Evolutionary conservation across 64 coral and sea anemone species (phyloP).

Genomic region (Hydrozoanthus tunicans): DNA sequence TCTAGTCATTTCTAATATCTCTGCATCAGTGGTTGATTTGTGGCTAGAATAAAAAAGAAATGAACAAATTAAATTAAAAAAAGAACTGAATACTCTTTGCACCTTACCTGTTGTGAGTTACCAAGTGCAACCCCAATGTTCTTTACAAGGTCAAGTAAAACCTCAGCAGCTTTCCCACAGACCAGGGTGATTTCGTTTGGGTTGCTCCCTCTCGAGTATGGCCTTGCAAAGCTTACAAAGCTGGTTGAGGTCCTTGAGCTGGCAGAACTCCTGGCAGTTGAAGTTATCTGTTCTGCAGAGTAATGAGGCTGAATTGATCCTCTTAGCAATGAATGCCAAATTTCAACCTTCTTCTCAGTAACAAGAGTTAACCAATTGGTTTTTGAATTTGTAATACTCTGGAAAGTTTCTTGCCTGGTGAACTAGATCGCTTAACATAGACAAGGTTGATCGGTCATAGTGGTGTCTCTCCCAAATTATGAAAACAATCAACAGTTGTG

Average conservation of each 20-base stretch:
- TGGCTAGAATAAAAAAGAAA: too few species aligned
- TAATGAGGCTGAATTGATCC: conserved; percentile 37
- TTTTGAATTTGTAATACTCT: conserved; percentile 53
- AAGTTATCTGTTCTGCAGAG: conserved; percentile 41
- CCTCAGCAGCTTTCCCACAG: too few species aligned
- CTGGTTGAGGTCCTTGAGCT: conserved; percentile 28
- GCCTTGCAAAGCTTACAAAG: conserved; percentile 26
- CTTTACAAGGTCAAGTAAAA: too few species aligned
- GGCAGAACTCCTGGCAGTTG: conserved; percentile 48
- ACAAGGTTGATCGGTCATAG: conserved; percentile 11
- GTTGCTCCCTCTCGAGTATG: conserved; percentile 34
- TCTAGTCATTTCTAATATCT: too few species aligned
- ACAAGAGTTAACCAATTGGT: conserved; percentile 52
- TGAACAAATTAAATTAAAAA: too few species aligned
- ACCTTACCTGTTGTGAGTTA: too few species aligned
- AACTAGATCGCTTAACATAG: conserved; percentile 23
- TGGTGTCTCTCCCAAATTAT: conserved; percentile 10
- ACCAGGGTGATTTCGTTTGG: too few species aligned
- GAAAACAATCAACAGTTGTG: neutral
- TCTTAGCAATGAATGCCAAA: conserved; percentile 63
- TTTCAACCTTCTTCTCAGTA: conserved; percentile 67
- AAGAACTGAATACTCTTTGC: too few species aligned
- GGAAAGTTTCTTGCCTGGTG: conserved; percentile 41
- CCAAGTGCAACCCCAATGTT: too few species aligned
- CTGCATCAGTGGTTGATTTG: too few species aligned